Percentiles rank a stretch among this genome's conserved stretches.
These are phyloP conservation scores for Arctocebus calabarensis DNA, from an alignment of 2,797 vertebrate species.

Conservation along the genomic window DNA sequence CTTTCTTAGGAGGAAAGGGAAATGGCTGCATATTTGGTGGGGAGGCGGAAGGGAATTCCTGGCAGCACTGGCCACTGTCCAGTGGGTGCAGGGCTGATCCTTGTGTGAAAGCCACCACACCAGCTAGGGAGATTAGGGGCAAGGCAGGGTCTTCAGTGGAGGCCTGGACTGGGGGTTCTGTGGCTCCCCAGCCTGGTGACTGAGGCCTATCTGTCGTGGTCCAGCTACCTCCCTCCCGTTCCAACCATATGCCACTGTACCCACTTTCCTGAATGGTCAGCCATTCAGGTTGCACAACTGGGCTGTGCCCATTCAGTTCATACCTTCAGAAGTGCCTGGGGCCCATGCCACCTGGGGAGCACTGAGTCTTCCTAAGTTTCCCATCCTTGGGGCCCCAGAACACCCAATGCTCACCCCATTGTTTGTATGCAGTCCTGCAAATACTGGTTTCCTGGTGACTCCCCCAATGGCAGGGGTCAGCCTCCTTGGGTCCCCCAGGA, in stretches of 20 bases:
- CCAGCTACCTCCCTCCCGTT: background rate
- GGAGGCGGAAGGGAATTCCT: slow-evolving; percentile 56
- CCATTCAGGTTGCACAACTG: background rate
- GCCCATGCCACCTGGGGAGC: background rate
- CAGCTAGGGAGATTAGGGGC: background rate
- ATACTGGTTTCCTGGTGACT: background rate
- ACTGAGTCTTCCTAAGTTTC: background rate
- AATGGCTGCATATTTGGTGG: background rate
- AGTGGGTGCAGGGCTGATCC: background rate
- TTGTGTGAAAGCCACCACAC: background rate
- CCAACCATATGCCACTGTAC: background rate
- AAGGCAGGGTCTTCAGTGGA: background rate
- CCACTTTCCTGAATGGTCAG: background rate
- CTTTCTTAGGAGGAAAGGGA: slow-evolving; percentile 79
- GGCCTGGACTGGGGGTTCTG: background rate
- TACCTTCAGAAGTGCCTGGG: background rate
- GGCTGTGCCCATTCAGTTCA: background rate
- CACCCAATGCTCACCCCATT: background rate
- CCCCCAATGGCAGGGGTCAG: background rate
- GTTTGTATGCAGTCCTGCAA: background rate
- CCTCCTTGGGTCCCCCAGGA: background rate
- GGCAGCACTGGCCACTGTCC: slow-evolving; percentile 58
- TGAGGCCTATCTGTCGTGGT: background rate
- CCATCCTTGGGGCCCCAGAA: background rate
- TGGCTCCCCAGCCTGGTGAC: background rate